Evolutionary conservation across 2,888 invertebrate species (phyloP), one percentile per base, ranked within the genome.

Genomic region (Aelia acuminata): DNA sequence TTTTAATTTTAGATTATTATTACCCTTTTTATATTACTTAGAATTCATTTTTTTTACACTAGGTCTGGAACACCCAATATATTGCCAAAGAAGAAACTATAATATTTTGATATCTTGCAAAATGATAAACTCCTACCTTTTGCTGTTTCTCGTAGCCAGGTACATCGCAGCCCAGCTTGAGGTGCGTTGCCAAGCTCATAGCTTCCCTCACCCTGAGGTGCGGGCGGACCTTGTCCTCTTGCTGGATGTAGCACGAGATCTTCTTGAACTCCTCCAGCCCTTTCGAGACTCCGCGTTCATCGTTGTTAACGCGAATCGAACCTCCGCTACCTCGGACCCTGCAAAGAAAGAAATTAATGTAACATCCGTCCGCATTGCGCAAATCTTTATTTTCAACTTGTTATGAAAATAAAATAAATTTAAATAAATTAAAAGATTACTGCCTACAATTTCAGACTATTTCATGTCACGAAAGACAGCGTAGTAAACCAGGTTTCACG

Each of bases 231-330:
- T 95, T 94, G 92, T 96, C 96, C 89, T 96, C 95, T 92, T 97
- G 97, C 92, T 97, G 96, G 91, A 97, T 97, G 93, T 97, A 97
- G 91, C 96, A 96, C 2, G 96, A 96, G 53, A 96, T 94, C 91
- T 95, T 95, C 50, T 95, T 94, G 90, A 95, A 94, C 75, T 95
- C 93, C 91, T 95, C 94, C 3, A 96, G 94, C 84, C 94, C 94
- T 20, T 43, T 39, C 3, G 92, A 91, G 39, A 92, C 93, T 75
- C 92, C 91, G 85, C 94, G 92, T 88, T 93, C 92, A 90, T 94
- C 93, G 11, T 96, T 96, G 92, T 97, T 97, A 63, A 97, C 94
- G 85, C 94, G 92, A 87, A 97, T 94, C 91, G 94, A 94, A 22
- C 97, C 97, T 89, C 93, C 94, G 35, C 96, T 95, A n/a, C 96